Evolutionary conservation across 2,797 vertebrate species (phyloP), one percentile per base, ranked within the genome.

Genomic region (Kryptolebias ocellatus): DNA sequence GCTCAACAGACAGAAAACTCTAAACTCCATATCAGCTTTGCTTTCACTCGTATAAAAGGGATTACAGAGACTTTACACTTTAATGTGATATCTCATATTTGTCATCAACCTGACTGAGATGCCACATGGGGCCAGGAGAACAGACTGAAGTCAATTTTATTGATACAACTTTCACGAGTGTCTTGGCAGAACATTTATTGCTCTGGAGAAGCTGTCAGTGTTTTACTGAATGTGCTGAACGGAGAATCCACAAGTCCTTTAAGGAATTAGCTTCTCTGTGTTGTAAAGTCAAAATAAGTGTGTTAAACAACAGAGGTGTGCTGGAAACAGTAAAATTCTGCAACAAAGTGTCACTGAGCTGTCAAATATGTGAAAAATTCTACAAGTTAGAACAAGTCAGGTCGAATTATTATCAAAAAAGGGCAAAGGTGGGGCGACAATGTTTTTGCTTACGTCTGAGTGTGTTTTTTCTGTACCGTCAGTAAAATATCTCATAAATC

Each of bases 51-150:
- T 46, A 5, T 10, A 16, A 50, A 47, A 31, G 11, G 12, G 4
- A 64, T 46, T 45, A 44, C 39, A 55, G 42, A n/a, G 17, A 47
- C 27, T 27, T 12, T 15, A 10, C 18, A 42, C 17, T 17, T 18
- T 50, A 17, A 39, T 50, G 6, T 9, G 17, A 24, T 28, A 37
- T 42, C 12, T 1, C n/a, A 49, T 50, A 9, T 72, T 42, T 46
- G 42, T 53, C 14, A 58, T 45, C 17, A 18, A 2, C 29, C 24
- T 5, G 24, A 53, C 18, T 70, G 31, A 29, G 45, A 47, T 55
- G 61, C 51, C 28, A 16, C 27, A 44, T 15, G 44, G 46, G 62
- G 24, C 9, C 58, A 50, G 27, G 51, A 54, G 16, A 54, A 37
- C 18, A 54, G 15, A n/a, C 24, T 10, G 11, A 37, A 2, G 27